Base-by-base conservation (phyloP, 1,140 invertebrate genomes). In the Uloborus diversus region DNA sequence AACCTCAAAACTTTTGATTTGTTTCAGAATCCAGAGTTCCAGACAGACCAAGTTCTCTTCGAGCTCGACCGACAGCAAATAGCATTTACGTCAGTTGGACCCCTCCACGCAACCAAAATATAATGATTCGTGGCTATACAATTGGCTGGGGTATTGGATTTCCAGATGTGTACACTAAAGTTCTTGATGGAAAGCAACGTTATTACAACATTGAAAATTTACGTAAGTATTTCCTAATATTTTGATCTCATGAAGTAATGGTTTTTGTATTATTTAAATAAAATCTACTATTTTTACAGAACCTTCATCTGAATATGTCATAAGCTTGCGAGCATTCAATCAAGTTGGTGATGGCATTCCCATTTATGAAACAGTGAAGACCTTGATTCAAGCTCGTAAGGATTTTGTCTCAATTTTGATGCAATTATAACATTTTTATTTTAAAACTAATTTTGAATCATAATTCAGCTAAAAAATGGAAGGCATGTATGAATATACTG, bases 131-230 rank as follows among this genome's bases (percentile, higher is more conserved):
- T 20, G 96, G 94, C 35, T 99, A 98, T 86, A 93, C 92, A 66
- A 90, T 99, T 78, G 94, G 95, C 42, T 99, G 96, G 94, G 97
- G 97, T 9, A 93, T 95, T 83, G 96, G 96, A 30, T 92, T 97
- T 82, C 96, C 97, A 0, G 96, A 99, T 87, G 92, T 92, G 27
- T 93, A 93, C 84, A 90, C 91, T 23, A 89, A 92, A 80, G 89
- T 92, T 66, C 87, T 98, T 27, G 94, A 96, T 85, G 92, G 94
- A 53, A 93, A 94, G 70, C 91, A 93, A 81, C 90, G 95, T 64
- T 91, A 90, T 65, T 95, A 92, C 86, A 91, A 92, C 11, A 95
- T 99, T 75, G 90, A 93, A 57, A 89, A 91, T 82, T 88, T 99
- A 91, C 79, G 79, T 81, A 30, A 81, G 79, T 81, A 3, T 25